A percentile compares a stretch with the other conserved stretches of the same genome.
phyloP scores from a whole-genome alignment of 2,113 vertebrate genomes.

The Siniperca chuatsi region DNA sequence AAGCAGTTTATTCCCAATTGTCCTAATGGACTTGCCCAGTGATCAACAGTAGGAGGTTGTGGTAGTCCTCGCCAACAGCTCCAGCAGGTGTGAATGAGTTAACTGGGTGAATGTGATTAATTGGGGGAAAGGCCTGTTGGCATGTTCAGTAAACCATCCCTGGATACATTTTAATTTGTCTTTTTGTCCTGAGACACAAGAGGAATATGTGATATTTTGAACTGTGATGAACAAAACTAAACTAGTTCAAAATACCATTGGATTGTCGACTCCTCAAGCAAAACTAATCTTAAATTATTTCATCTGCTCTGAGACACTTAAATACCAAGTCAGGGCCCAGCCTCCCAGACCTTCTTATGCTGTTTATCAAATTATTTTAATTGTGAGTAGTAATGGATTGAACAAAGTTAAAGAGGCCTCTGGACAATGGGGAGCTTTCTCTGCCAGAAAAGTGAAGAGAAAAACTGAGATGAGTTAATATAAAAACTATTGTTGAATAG shows the following conservation, averaged over 20 bases:
- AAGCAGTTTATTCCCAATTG: constrained; percentile 24
- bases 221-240: constrained; percentile 8
- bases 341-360: background rate
- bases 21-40: background rate
- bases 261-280: constrained; percentile 43
- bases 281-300: constrained; percentile 67
- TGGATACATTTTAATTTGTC: constrained; percentile 25
- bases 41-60: background rate
- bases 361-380: constrained; percentile 33
- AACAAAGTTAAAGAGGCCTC: background rate
- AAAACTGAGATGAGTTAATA: background rate
- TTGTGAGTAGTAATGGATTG: constrained; percentile 14
- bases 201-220: constrained; percentile 2
- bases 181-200: constrained; percentile 19
- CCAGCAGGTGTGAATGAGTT: background rate
- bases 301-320: constrained; percentile 8
- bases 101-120: constrained; percentile 30
- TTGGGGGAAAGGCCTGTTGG: background rate
- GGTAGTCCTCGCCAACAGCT: background rate
- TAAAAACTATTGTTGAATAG: background rate
- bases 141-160: background rate
- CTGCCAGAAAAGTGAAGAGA: background rate
- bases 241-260: constrained; percentile 19
- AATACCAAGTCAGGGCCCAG: background rate
- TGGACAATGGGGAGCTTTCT: background rate